Evolutionary conservation across 92 coral and sea anemone genomes (phyloP), one percentile per base, ranked within the genome.

Genomic region (Umimayanthus kanabou): DNA sequence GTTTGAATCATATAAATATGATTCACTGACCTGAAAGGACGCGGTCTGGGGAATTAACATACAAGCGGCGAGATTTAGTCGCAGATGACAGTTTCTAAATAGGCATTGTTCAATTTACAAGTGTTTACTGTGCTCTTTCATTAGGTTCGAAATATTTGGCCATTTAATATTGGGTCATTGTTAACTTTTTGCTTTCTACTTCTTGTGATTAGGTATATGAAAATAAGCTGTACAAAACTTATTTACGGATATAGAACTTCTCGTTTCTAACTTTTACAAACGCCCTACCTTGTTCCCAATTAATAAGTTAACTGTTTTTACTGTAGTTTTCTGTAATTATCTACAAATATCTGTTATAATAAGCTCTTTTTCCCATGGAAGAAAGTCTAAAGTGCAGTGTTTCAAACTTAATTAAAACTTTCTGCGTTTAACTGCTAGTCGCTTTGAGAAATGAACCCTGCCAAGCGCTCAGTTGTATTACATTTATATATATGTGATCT

Each of bases 1-100:
- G 47, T 76, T 80, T 30, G 20, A 57, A 55, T 14, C 20, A 80
- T 53, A 39, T 15, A 22, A 61, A 61, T 55, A 53, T 15, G 26
- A 79, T 39, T 57, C 45, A 28, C 47, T 80, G 76, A 20, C 25
- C 42, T 45, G 37, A 55, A 80, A 80, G 11, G 71, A 80, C 84
- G 84, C 84, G 84, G 76, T 83, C 22, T n/a, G 78, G 26, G 47
- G 23, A 83, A 83, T 83, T 83, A 70, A 58, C 87, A 83, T 83
- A 83, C 64, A 83, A 29, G 29, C 69, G 43, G 73, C 23, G 55
- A 30, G 64, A 53, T 83, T 69, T 83, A 45, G 67, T 45, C 65
- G 77, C 87, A 83, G 79, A 70, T 83, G 87, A 55, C 87, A 83
- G n/a, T 26, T 83, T 83, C 57, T 69, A 20, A 43, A 49, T 78